Base-by-base conservation (phyloP, 2,888 invertebrate species). In the Drosophila pseudotalamancana region DNA sequence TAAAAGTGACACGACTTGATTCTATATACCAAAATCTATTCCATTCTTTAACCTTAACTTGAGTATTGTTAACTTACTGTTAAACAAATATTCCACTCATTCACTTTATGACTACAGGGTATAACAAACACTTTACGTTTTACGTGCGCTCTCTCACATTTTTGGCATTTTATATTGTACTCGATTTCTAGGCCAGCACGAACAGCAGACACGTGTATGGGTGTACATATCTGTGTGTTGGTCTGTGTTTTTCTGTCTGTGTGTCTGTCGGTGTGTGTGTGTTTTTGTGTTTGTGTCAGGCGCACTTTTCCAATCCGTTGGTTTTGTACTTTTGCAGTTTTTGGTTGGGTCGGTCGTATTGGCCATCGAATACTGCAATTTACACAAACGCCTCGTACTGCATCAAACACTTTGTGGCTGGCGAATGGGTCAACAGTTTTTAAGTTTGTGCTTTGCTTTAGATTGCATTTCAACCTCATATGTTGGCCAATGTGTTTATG, bases 281-380 rank as follows among this genome's bases (percentile, higher is more conserved):
- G 8, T 62, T 93, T 0, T 92, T 93, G 55, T 88, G 87, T 49
- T 94, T 94, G 0, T 95, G 95, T 65, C 92, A 93, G n/a, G 94
- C 95, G 16, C 96, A 96, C 89, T 94, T 96, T 87, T 95, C 95
- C 90, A 94, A 95, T 81, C 95, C 95, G 0, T 95, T 95, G 88
- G 94, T 95, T 94, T 95, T 96, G 95, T 96, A 96, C 89, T 93
- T 96, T 90, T 97, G 97, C 0, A 97, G 97, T 18, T 92, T 97
- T 57, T 40, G 39, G 50, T 40, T 71, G n/a, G 95, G 31, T 39
- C 97, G 89, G 95, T 97, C 51, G 97, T 97, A 0, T 95, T 97
- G 3, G 96, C 96, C 0, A 96, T 98, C 3, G 97, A 98, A 91
- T 95, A 95, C 89, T 96, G 96, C 77, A 96, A 96, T 89, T 92